These are phyloP conservation scores for Apistogramma diplotaenia DNA, from an alignment of 2,113 vertebrate species.

Conservation along the genomic window DNA sequence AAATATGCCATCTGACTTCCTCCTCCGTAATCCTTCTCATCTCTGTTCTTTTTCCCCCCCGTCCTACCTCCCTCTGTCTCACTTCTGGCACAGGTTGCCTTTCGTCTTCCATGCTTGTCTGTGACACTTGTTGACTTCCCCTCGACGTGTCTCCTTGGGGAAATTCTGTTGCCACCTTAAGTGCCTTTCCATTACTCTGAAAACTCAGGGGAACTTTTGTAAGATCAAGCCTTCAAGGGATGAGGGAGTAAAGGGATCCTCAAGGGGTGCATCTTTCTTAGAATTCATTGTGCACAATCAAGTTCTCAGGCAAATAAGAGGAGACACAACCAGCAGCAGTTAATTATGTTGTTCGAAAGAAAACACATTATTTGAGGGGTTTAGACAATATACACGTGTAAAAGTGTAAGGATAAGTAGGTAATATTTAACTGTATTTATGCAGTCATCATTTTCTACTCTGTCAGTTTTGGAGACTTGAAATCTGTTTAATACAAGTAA, in stretches of 20 bases:
- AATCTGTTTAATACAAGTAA: not conserved
- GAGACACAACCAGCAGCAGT: not conserved
- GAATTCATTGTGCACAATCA: not conserved
- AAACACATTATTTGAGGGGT: not conserved
- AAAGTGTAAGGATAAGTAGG: not conserved
- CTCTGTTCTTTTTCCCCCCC: not conserved
- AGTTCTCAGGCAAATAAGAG: not conserved
- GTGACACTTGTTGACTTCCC: conserved; percentile 51
- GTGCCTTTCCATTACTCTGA: conserved; percentile 36
- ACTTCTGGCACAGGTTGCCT: not conserved
- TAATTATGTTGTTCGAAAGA: not conserved
- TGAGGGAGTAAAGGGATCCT: not conserved
- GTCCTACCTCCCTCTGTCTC: not conserved
- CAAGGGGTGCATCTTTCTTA: not conserved
- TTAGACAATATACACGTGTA: not conserved
- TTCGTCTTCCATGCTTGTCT: conserved; percentile 8
- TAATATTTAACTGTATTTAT: not conserved
- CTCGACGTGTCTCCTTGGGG: conserved; percentile 7
- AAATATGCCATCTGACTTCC: not conserved
- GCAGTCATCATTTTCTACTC: too few species aligned
- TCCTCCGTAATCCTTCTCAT: not conserved
- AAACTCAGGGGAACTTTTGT: conserved; percentile 25
- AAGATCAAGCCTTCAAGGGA: conserved; percentile 8
- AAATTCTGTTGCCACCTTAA: conserved; percentile 24
- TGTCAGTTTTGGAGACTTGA: too few species aligned